phyloP scores from a whole-genome alignment of 2,113 vertebrate species.

The Mirounga angustirostris region DNA sequence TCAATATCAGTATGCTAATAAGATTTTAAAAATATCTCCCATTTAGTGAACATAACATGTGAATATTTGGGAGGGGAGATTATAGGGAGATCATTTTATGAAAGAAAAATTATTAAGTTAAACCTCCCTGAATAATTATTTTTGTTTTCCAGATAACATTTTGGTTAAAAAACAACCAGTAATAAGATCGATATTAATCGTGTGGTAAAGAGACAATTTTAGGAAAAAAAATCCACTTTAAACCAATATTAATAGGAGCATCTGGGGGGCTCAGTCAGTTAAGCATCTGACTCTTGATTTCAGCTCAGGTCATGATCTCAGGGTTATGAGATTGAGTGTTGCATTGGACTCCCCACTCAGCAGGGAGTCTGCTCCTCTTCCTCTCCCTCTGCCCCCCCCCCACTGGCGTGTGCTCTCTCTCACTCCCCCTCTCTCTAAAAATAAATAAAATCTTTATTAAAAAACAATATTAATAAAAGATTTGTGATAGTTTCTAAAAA shows the following conservation, averaged over 20 bases:
- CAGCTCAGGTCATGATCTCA: neutral
- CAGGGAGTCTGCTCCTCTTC: neutral
- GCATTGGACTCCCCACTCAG: neutral
- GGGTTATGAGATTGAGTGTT: neutral
- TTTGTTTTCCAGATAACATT: neutral
- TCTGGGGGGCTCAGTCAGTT: too few species aligned
- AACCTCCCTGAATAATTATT: neutral
- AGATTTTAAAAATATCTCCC: neutral
- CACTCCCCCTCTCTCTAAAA: too few species aligned
- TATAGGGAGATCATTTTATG: neutral
- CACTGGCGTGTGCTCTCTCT: neutral
- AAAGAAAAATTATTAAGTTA: neutral
- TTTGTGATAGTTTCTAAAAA: neutral
- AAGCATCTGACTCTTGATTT: too few species aligned
- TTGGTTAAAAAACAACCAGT: neutral
- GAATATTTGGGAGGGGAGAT: accelerated
- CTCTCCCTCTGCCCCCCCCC: neutral
- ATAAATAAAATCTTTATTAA: neutral
- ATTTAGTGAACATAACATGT: neutral
- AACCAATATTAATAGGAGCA: neutral
- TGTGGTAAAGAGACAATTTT: neutral
- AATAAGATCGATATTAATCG: neutral
- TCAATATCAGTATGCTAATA: neutral
- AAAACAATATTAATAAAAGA: neutral
- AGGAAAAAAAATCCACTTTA: neutral